Conservation (phyloP, 2,888 invertebrate genomes). For the Cartodere bifasciata region DNA sequence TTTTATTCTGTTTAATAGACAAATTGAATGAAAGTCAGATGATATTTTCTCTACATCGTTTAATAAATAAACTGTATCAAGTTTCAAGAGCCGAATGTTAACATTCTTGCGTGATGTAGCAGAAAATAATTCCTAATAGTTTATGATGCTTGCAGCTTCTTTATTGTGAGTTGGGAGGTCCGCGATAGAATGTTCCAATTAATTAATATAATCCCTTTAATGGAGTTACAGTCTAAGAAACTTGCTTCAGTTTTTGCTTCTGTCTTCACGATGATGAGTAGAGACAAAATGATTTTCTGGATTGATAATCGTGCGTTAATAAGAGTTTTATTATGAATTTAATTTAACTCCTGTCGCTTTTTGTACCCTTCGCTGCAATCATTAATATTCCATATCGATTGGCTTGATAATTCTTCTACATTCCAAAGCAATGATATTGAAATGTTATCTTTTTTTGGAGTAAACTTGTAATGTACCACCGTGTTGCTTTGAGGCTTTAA, state of each 20-base stretch:
- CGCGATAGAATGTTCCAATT: slow-evolving; percentile 16
- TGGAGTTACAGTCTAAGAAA: slow-evolving; percentile 20
- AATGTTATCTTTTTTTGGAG: no score
- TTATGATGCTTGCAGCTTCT: slow-evolving; percentile 31
- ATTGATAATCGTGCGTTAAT: slow-evolving; percentile 31
- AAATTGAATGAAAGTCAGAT: slow-evolving; percentile 16
- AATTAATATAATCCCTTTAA: slow-evolving; percentile 7
- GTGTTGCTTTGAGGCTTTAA: no score
- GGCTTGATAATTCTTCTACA: no score
- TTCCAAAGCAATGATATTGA: no score
- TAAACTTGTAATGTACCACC: no score
- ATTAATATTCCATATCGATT: no score
- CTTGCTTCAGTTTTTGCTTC: slow-evolving; percentile 17
- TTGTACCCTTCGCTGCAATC: no score
- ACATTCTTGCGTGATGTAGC: slow-evolving; percentile 34
- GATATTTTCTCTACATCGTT: slow-evolving; percentile 20
- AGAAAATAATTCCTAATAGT: slow-evolving; percentile 33
- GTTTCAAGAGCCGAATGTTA: slow-evolving; percentile 32
- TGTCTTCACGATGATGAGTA: slow-evolving; percentile 25
- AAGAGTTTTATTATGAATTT: background rate
- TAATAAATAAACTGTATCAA: slow-evolving; percentile 27
- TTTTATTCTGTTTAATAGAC: background rate
- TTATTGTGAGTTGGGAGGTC: slow-evolving; percentile 27
- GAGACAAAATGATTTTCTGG: slow-evolving; percentile 34
- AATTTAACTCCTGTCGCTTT: background rate